A percentile compares a stretch with the other conserved stretches of the same genome.
Evolutionary conservation across 2,888 invertebrate genomes (phyloP).

Genomic region (Gastrophysa polygoni): DNA sequence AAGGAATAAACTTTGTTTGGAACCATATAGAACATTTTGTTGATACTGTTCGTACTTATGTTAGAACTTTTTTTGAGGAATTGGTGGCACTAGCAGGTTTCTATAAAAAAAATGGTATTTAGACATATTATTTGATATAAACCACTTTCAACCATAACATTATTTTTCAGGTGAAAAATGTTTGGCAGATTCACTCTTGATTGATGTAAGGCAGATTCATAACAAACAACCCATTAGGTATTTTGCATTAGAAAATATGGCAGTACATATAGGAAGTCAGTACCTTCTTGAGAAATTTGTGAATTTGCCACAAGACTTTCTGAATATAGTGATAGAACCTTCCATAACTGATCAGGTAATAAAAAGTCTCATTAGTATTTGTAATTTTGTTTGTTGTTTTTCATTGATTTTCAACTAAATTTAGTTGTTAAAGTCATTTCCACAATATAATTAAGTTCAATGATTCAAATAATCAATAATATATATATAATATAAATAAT

Average conservation of each 20-base stretch:
- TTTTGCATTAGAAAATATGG: constrained; percentile 39
- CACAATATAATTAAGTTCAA: too few species aligned
- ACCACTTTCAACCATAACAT: not conserved
- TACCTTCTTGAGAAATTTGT: constrained; percentile 38
- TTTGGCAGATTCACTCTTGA: constrained; percentile 35
- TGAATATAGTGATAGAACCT: constrained; percentile 33
- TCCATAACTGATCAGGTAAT: constrained; percentile 37
- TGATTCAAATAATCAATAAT: too few species aligned
- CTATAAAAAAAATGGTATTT: constrained; percentile 52
- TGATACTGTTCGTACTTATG: constrained; percentile 67
- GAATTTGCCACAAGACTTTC: constrained; percentile 31
- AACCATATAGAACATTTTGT: constrained; percentile 68
- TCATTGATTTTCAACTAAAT: too few species aligned
- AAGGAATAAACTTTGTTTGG: constrained; percentile 62
- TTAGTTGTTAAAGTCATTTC: too few species aligned
- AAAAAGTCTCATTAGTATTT: too few species aligned
- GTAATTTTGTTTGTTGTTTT: too few species aligned
- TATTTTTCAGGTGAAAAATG: constrained; percentile 32
- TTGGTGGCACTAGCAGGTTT: constrained; percentile 55
- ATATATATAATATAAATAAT: too few species aligned
- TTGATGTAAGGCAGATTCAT: constrained; percentile 35
- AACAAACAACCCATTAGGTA: constrained; percentile 35
- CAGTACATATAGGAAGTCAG: constrained; percentile 32
- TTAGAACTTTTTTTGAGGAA: constrained; percentile 61
- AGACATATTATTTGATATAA: too few species aligned